Evolutionary conservation across 2,888 invertebrate species (phyloP), one percentile per base, ranked within the genome.

Genomic region (Philaethria dido): DNA sequence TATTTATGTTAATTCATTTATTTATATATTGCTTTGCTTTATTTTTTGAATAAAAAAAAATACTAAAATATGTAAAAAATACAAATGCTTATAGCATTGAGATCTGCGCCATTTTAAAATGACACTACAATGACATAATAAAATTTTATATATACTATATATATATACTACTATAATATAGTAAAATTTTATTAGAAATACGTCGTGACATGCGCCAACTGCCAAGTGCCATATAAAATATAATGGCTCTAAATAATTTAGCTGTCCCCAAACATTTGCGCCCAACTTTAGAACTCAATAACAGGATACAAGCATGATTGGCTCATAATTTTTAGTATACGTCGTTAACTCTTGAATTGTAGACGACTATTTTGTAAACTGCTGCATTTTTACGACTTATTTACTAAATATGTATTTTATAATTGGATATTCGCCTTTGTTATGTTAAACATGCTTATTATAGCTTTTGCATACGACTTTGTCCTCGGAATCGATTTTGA

Each of bases 391-490:
- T 76, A 77, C 77, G 74, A 77, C 75, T 66, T 87, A 86, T 88
- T 88, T 88, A 85, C 85, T 82, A 88, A 88, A 87, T 87, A 87
- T 79, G 74, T 78, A 78, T 77, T 77, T 81, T 80, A 29, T 57
- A 50, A 48, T 57, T 78, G 70, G 64, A 65, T 75, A 78, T 64
- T 73, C 78, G 78, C 76, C 81, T 48, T 55, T 55, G 39, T 62
- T 60, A 47, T 60, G 18, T 33, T 57, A 42, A 57, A 57, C 57
- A 42, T 16, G 22, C 42, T 20, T 20, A 14, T 5, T 8, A 22
- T 42, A 42, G 29, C 45, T 29, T 18, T 29, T 13, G 13, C 18
- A 18, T 33, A 42, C n/a, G 25, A 22, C 14, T 25, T 33, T 18
- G 14, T 16, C n/a, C n/a, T n/a, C n/a, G n/a, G n/a, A n/a, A n/a